A percentile compares a stretch with the other conserved stretches of the same genome.
Evolutionary conservation across 2,797 vertebrate species (phyloP).

Genomic region (Pygocentrus nattereri): DNA sequence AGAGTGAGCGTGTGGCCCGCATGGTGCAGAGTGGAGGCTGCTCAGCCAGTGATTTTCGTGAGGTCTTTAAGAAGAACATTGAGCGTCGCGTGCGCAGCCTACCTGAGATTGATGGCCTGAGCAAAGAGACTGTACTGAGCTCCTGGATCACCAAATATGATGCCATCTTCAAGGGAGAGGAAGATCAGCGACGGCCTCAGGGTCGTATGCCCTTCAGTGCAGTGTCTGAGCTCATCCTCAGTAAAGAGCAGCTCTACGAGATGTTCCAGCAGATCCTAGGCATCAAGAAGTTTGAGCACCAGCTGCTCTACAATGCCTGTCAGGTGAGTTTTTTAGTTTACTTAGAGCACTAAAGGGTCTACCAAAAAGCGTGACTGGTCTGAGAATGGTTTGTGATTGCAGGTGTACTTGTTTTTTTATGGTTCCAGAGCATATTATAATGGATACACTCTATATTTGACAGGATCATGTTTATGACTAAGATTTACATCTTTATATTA

Average conservation of each 20-base stretch:
- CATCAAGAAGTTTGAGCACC: constrained; percentile 89
- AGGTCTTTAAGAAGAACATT: constrained; percentile 91
- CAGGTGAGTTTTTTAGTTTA: constrained; percentile 76
- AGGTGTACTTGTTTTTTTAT: too few species aligned
- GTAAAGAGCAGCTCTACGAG: constrained; percentile 91
- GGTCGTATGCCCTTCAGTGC: constrained; percentile 84
- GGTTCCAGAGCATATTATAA: too few species aligned
- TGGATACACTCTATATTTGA: too few species aligned
- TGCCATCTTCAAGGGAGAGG: constrained; percentile 87
- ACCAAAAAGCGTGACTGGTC: too few species aligned
- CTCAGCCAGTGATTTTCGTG: constrained; percentile 88
- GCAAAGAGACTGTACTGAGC: constrained; percentile 90
- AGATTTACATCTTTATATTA: too few species aligned
- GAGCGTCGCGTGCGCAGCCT: constrained; percentile 88
- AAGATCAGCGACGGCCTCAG: constrained; percentile 83
- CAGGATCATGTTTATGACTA: too few species aligned
- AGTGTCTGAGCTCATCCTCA: constrained; percentile 89
- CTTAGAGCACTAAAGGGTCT: neutral
- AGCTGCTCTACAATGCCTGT: constrained; percentile 89
- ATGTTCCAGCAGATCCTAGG: constrained; percentile 92
- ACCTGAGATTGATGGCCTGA: constrained; percentile 89
- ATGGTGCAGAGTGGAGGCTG: constrained; percentile 90
- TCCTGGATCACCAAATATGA: constrained; percentile 92
- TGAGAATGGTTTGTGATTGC: too few species aligned
- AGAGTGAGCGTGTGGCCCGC: constrained; percentile 87